A percentile compares a stretch with the other conserved stretches of the same genome.
Evolutionary conservation across 2,888 invertebrate genomes (phyloP).

Genomic region (Dryomyza anilis): DNA sequence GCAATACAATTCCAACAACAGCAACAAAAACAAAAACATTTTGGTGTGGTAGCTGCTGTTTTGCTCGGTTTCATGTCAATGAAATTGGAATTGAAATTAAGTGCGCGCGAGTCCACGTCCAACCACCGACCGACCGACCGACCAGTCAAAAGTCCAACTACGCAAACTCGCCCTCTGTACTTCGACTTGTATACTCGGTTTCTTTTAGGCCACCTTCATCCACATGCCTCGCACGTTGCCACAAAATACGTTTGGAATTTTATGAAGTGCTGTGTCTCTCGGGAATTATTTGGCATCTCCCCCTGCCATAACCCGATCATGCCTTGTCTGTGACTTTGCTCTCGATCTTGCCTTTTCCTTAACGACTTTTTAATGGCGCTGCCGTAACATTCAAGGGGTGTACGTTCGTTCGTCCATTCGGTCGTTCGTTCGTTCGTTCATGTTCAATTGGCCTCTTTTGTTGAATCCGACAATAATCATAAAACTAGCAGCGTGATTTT

Average conservation of each 20-base stretch:
- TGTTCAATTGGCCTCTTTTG: conserved; percentile 26
- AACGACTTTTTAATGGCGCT: conserved; percentile 30
- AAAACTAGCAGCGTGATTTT: conserved; percentile 23
- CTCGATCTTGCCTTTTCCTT: background rate
- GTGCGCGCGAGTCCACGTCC: background rate
- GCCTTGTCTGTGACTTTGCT: background rate
- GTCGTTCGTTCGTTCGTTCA: no score
- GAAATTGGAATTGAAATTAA: conserved; percentile 19
- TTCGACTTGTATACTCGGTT: background rate
- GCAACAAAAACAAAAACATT: background rate
- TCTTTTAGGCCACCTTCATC: background rate
- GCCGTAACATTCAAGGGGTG: conserved; percentile 21
- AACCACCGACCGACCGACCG: background rate
- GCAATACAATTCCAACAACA: conserved; percentile 8
- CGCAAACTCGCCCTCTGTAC: background rate
- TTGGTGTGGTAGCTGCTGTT: background rate
- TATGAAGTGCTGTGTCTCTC: background rate
- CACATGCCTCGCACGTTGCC: background rate
- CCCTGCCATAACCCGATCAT: background rate
- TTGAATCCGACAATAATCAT: conserved; percentile 24
- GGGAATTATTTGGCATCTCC: no score
- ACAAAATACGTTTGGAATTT: conserved; percentile 10
- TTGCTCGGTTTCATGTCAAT: conserved; percentile 2
- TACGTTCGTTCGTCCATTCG: no score
- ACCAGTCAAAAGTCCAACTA: background rate